Percentiles rank a stretch among this genome's conserved stretches.
phyloP scores from a whole-genome alignment of 2,797 vertebrate genomes.

The Alcedo atthis region DNA sequence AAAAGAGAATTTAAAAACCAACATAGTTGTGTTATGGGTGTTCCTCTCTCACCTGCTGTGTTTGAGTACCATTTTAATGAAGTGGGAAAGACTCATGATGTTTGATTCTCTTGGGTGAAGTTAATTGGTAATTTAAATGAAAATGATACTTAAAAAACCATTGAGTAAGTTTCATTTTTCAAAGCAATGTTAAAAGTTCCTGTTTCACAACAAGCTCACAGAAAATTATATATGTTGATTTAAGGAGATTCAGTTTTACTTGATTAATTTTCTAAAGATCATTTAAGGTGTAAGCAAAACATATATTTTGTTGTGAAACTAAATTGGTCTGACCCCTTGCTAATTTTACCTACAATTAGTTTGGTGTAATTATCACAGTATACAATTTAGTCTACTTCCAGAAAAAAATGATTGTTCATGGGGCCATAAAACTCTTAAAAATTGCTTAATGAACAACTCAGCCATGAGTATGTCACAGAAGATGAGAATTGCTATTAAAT shows the following conservation, averaged over 20 bases:
- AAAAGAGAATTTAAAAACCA: conserved; percentile 33
- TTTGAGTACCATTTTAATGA: conserved; percentile 28
- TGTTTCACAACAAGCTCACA: not conserved
- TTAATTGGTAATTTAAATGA: conserved; percentile 54
- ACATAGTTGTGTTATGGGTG: not conserved
- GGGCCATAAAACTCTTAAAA: conserved; percentile 79
- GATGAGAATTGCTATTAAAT: conserved; percentile 68
- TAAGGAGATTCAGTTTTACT: conserved; percentile 35
- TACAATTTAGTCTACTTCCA: conserved; percentile 75
- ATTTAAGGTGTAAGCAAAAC: conserved; percentile 66
- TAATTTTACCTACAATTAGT: conserved; percentile 81
- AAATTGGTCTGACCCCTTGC: conserved; percentile 67
- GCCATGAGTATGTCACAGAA: conserved; percentile 57
- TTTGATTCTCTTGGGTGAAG: conserved; percentile 36
- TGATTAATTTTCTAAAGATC: conserved; percentile 71
- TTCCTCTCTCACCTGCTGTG: not conserved
- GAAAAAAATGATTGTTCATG: conserved; percentile 75
- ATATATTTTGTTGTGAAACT: conserved; percentile 68
- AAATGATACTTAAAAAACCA: not conserved
- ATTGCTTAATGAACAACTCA: conserved; percentile 78
- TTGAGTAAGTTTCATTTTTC: conserved; percentile 40
- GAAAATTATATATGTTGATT: conserved; percentile 53
- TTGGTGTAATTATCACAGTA: conserved; percentile 77
- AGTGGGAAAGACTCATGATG: not conserved
- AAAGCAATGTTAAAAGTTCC: conserved; percentile 23